Percentiles rank a stretch among this genome's conserved stretches.
phyloP scores from a whole-genome alignment of 2,888 invertebrate genomes.

The Drosophila neotestacea region DNA sequence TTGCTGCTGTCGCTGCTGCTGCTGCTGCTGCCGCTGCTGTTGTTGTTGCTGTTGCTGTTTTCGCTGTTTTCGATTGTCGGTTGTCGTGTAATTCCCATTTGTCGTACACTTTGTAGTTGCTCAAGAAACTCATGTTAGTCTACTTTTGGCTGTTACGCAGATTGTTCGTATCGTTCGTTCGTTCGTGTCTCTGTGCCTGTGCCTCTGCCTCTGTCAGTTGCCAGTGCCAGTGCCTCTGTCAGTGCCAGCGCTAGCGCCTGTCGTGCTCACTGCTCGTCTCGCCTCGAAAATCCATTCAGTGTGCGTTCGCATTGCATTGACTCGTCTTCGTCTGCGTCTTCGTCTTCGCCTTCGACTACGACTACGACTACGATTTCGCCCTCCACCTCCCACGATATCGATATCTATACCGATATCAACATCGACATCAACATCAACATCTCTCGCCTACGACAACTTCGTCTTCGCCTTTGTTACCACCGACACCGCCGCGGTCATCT shows the following conservation, averaged over 20 bases:
- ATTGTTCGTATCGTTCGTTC: constrained; percentile 83
- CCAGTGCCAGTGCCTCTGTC: constrained; percentile 29
- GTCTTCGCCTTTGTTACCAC: constrained; percentile 5
- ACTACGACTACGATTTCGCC: constrained; percentile 12
- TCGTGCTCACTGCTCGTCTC: constrained; percentile 60
- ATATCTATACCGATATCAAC: not conserved
- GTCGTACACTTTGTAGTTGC: constrained; percentile 85
- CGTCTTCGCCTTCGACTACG: constrained; percentile 20
- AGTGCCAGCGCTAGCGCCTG: constrained; percentile 60
- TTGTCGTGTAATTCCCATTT: constrained; percentile 85
- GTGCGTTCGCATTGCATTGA: constrained; percentile 42
- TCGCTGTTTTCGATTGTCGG: constrained; percentile 83
- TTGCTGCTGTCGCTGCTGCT: constrained; percentile 20
- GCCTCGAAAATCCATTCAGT: constrained; percentile 32
- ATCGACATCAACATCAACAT: constrained; percentile 3
- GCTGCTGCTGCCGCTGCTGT: constrained; percentile 56
- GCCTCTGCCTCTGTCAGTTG: constrained; percentile 43
- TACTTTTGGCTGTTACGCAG: constrained; percentile 86
- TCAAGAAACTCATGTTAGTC: constrained; percentile 85
- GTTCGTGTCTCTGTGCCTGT: constrained; percentile 37
- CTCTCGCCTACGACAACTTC: constrained; percentile 21
- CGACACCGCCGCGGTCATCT: constrained; percentile 28
- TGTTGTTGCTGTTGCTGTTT: constrained; percentile 65
- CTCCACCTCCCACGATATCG: not conserved
- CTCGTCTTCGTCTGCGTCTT: constrained; percentile 33